phyloP scores from a whole-genome alignment of 2,113 vertebrate species.

The Pseudorectes ferrugineus region DNA sequence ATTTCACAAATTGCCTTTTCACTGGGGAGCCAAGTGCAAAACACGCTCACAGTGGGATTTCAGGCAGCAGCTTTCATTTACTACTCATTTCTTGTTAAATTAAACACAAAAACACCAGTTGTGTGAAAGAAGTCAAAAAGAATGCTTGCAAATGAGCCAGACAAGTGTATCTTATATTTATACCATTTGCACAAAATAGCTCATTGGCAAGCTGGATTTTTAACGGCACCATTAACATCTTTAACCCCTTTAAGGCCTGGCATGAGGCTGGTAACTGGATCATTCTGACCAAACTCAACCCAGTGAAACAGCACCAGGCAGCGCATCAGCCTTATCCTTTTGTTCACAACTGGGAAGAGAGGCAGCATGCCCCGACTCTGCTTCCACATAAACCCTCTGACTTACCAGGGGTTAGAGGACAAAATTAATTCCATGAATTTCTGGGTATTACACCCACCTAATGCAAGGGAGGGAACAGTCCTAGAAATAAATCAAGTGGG shows the following conservation, averaged over 20 bases:
- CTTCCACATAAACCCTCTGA: accelerated
- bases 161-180: constrained; percentile 66
- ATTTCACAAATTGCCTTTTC: constrained; percentile 99
- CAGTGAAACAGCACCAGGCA: neutral
- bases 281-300: neutral
- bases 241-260: neutral
- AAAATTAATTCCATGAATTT: neutral
- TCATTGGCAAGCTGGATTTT: constrained; percentile 58
- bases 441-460: neutral
- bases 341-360: neutral
- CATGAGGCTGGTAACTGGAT: neutral
- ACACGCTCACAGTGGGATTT: constrained; percentile 89
- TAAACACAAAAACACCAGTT: constrained; percentile 94
- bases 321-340: neutral
- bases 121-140: constrained; percentile 79
- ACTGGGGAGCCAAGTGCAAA: constrained; percentile 93
- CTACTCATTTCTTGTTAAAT: constrained; percentile 97
- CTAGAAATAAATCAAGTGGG: neutral
- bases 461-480: neutral
- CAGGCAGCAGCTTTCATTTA: constrained; percentile 93
- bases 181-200: constrained; percentile 57
- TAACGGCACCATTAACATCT: constrained; percentile 11
- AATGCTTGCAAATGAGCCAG: constrained; percentile 74
- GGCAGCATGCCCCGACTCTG: accelerated
- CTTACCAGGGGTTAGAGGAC: neutral